phyloP scores from a whole-genome alignment of 2,113 vertebrate genomes.

The Cheirogaleus medius region DNA sequence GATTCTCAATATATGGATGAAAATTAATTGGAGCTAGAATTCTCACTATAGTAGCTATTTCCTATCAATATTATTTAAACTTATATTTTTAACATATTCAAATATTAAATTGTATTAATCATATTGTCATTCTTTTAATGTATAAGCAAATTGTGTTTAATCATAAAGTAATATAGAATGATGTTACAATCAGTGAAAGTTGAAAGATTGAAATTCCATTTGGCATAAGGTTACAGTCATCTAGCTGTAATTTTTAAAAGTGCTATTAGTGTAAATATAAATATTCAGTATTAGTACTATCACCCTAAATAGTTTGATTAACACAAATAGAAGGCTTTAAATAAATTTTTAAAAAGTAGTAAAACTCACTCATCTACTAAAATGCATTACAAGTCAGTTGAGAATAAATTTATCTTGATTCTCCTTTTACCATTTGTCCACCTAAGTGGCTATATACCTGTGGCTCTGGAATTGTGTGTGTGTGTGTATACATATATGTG shows the following conservation, averaged over 20 bases:
- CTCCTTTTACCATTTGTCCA: background rate
- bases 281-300: background rate
- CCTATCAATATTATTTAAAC: background rate
- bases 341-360: background rate
- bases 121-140: background rate
- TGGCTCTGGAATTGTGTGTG: background rate
- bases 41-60: background rate
- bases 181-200: background rate
- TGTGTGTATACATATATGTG: background rate
- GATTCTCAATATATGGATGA: background rate
- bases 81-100: background rate
- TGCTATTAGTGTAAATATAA: background rate
- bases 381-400: background rate
- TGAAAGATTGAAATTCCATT: background rate
- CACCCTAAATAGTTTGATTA: background rate
- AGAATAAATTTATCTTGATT: background rate
- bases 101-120: background rate
- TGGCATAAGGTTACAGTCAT: background rate
- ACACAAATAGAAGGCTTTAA: background rate
- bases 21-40: background rate
- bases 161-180: background rate
- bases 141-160: background rate
- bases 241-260: background rate
- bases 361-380: background rate
- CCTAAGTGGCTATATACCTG: background rate